Evolutionary conservation across 2,113 vertebrate genomes (phyloP).

Genomic region (Hypocryptadius cinnamomeus): DNA sequence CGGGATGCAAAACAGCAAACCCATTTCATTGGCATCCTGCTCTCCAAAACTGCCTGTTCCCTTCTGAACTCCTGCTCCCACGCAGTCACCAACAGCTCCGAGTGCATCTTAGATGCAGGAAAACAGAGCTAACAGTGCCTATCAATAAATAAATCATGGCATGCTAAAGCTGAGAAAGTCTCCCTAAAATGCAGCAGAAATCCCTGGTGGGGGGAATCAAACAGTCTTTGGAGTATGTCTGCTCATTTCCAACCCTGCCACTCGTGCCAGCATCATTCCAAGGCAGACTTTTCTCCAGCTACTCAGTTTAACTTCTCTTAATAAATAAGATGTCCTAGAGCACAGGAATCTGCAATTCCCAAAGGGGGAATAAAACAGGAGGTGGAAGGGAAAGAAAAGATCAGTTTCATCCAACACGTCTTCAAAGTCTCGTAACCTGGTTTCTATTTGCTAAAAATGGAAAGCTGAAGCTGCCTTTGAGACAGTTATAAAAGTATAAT

Average conservation of each 20-base stretch:
- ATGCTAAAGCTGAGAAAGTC: neutral
- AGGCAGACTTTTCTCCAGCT: neutral
- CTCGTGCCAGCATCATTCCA: neutral
- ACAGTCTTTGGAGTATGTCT: neutral
- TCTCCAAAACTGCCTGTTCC: neutral
- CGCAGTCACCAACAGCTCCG: neutral
- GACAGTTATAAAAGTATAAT: neutral
- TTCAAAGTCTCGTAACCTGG: neutral
- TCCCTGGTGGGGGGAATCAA: neutral
- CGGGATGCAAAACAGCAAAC: neutral
- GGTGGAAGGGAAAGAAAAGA: neutral
- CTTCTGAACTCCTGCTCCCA: neutral
- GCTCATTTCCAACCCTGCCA: neutral
- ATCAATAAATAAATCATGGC: neutral
- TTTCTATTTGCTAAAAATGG: slow-evolving; percentile 49
- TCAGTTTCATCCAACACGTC: neutral
- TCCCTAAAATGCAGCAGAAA: neutral
- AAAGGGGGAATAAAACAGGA: neutral
- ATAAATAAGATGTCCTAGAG: neutral
- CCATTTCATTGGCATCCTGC: neutral
- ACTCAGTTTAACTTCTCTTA: neutral
- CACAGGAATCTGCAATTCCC: neutral
- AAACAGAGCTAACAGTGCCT: neutral
- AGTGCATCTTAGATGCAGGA: neutral
- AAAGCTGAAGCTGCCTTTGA: slow-evolving; percentile 2